These are phyloP conservation scores for Saccopteryx leptura DNA, from an alignment of 2,113 vertebrate genomes.

Conservation along the genomic window DNA sequence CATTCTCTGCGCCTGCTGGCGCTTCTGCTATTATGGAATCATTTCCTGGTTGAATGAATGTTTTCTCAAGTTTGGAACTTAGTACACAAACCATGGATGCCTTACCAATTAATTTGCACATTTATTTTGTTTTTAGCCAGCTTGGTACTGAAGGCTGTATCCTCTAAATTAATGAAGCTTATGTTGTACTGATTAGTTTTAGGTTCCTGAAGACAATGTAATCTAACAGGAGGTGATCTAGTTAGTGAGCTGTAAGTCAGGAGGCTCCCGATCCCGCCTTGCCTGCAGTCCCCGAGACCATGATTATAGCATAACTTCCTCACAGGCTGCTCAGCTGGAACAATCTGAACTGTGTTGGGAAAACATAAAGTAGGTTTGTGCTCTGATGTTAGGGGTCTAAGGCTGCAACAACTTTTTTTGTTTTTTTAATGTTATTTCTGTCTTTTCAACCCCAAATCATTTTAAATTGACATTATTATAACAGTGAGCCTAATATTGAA, in stretches of 20 bases:
- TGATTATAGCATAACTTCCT: background rate
- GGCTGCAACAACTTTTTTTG: background rate
- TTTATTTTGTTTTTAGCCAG: slow-evolving; percentile 73
- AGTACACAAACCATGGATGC: slow-evolving; percentile 54
- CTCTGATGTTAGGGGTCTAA: background rate
- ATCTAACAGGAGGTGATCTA: slow-evolving; percentile 57
- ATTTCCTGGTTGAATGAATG: slow-evolving; percentile 78
- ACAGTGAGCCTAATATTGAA: background rate
- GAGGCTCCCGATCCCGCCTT: background rate
- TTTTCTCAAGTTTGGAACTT: slow-evolving; percentile 80
- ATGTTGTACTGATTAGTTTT: slow-evolving; percentile 72
- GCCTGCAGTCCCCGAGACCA: background rate
- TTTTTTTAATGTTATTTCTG: background rate
- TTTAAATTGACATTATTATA: slow-evolving; percentile 4
- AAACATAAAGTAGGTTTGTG: background rate
- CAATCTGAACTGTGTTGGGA: background rate
- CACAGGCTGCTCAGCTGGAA: background rate
- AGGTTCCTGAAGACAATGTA: slow-evolving; percentile 46
- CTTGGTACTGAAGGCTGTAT: slow-evolving; percentile 62
- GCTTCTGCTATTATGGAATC: slow-evolving; percentile 73
- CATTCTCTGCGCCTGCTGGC: slow-evolving; percentile 37
- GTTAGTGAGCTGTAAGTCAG: background rate
- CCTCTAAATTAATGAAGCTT: slow-evolving; percentile 71
- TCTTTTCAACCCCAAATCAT: slow-evolving; percentile 3
- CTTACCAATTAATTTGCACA: slow-evolving; percentile 70